These are phyloP conservation scores for Clavelina lepadiformis DNA, from an alignment of 23 tunicate species.

Conservation along the genomic window DNA sequence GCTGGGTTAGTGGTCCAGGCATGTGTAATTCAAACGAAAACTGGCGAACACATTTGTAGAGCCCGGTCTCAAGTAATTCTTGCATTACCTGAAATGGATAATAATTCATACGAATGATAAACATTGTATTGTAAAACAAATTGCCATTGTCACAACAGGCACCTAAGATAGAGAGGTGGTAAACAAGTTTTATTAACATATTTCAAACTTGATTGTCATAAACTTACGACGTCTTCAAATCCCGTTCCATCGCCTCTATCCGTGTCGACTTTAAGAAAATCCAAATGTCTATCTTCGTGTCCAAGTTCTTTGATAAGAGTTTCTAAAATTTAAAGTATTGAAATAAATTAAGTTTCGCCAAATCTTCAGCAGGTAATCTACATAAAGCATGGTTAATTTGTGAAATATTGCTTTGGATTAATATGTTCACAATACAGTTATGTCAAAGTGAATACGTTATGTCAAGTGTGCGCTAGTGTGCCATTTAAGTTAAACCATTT, in stretches of 20 bases:
- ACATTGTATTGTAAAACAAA: too few species aligned
- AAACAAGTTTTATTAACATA: background rate
- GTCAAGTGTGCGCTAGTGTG: too few species aligned
- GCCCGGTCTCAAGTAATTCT: constrained; percentile 35
- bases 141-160: too few species aligned
- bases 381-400: too few species aligned
- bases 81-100: constrained; percentile 47
- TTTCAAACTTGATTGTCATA: background rate
- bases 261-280: constrained; percentile 61
- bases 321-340: constrained; percentile 16
- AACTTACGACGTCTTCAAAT: constrained; percentile 37
- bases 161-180: too few species aligned
- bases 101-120: too few species aligned
- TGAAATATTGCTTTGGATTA: too few species aligned
- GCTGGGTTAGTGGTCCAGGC: constrained; percentile 21
- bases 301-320: constrained; percentile 42
- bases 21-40: constrained; percentile 43
- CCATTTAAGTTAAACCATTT: too few species aligned
- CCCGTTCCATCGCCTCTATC: constrained; percentile 31
- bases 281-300: constrained; percentile 41
- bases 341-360: too few species aligned
- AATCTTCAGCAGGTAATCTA: too few species aligned
- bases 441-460: too few species aligned
- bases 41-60: constrained; percentile 59
- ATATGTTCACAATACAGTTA: too few species aligned